A percentile compares a stretch with the other conserved stretches of the same genome.
Evolutionary conservation across 2,888 invertebrate species (phyloP).

Genomic region (Palloptera scutellata): DNA sequence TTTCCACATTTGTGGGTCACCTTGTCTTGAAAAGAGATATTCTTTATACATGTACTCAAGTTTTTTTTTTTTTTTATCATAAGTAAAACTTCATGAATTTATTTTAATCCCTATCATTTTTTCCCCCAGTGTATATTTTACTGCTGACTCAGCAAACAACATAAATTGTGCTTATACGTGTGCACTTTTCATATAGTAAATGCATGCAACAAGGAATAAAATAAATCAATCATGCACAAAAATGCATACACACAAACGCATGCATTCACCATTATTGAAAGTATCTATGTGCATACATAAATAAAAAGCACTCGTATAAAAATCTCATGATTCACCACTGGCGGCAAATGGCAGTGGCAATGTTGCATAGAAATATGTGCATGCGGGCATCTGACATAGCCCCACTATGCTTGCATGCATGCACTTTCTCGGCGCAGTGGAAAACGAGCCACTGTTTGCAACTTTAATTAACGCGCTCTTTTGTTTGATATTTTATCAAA

Average conservation of each 20-base stretch:
- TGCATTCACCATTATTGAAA: neutral
- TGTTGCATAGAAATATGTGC: neutral
- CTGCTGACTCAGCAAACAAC: slow-evolving; percentile 1
- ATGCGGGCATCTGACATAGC: neutral
- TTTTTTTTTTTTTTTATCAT: too few species aligned
- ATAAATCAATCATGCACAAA: slow-evolving; percentile 1
- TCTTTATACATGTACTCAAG: too few species aligned
- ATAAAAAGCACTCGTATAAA: neutral
- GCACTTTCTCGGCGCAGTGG: too few species aligned
- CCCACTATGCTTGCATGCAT: too few species aligned
- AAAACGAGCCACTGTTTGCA: too few species aligned
- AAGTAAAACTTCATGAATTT: too few species aligned
- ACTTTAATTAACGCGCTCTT: too few species aligned
- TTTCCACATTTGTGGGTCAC: too few species aligned
- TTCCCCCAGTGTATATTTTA: neutral
- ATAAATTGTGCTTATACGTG: slow-evolving; percentile 5
- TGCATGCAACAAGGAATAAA: neutral
- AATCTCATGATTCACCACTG: neutral
- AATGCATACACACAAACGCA: neutral
- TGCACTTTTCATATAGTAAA: neutral
- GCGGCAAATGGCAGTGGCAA: neutral
- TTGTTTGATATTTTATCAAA: neutral
- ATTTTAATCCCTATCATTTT: too few species aligned
- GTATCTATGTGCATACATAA: neutral
- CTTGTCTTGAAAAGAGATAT: too few species aligned